Base-by-base conservation (phyloP, 1,140 invertebrate genomes). In the Lamellibrachia luymesi region DNA sequence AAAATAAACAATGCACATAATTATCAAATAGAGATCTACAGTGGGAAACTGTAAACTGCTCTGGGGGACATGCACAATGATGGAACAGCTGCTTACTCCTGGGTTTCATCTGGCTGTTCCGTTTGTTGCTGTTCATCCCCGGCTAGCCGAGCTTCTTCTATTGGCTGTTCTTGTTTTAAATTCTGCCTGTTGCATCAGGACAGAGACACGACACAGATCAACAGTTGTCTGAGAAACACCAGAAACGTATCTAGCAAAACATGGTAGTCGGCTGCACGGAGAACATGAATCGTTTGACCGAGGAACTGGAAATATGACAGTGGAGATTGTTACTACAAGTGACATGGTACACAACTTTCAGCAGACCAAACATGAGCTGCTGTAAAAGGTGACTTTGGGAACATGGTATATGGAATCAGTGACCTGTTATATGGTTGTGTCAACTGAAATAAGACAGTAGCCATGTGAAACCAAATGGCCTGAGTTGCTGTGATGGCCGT, bases 101-200 rank as follows among this genome's bases (percentile, higher is more conserved):
- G 64, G 64, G 64, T 80, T 80, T 80, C 64, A 80, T 80, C 64
- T 80, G 64, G 64, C 64, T 80, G 64, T 80, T 80, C 64, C 64
- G 64, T 80, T 80, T 80, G 64, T 80, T 80, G 64, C 64, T 80
- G 64, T 22, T 80, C 64, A 17, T 80, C 64, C 64, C 64, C 64
- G 64, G 64, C 64, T 80, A 80, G 64, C 64, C 64, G 64, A 80
- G 64, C 64, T 80, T 80, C 64, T 80, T 80, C 64, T 80, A 80
- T 80, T 80, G 64, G 64, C 64, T 80, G 64, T 17, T 80, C 64
- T 80, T 80, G 64, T 80, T 80, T 80, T 80, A 80, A 80, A 80
- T 80, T 8, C 64, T 80, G 64, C 64, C 64, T 80, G 64, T 80
- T 80, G 64, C 64, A 22, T 80, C 64, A 80, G 64, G 64, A 80